Percentiles rank a stretch among this genome's conserved stretches.
phyloP scores from a whole-genome alignment of 92 coral and sea anemone genomes.

The Galaxea fascicularis region DNA sequence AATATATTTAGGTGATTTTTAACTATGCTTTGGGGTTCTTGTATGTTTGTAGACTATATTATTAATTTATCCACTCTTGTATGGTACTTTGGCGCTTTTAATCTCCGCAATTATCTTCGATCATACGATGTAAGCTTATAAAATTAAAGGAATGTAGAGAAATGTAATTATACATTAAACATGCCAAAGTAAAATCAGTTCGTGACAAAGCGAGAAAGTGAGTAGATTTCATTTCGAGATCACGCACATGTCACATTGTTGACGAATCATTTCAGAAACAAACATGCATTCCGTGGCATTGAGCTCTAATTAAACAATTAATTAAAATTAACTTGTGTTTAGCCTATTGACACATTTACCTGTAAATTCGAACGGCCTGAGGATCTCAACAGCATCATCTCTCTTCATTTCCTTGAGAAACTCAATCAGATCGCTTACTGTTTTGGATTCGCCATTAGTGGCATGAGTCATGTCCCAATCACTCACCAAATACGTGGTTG shows the following conservation, averaged over 20 bases:
- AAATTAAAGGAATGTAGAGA: too few relatives aligned
- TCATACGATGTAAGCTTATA: too few relatives aligned
- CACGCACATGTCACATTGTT: constrained; percentile 7
- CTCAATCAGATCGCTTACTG: constrained; percentile 76
- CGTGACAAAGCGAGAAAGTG: background rate
- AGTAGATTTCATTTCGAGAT: background rate
- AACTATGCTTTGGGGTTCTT: too few relatives aligned
- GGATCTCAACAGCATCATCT: constrained; percentile 90
- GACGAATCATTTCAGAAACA: background rate
- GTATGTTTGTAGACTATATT: too few relatives aligned
- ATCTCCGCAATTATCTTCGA: too few relatives aligned
- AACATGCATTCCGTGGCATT: background rate
- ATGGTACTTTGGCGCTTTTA: too few relatives aligned
- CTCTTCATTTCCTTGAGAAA: constrained; percentile 80
- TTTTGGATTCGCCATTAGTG: constrained; percentile 74
- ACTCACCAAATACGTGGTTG: constrained; percentile 73
- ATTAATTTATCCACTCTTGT: too few relatives aligned
- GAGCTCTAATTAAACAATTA: background rate
- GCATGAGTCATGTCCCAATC: constrained; percentile 77
- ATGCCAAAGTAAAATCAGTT: background rate
- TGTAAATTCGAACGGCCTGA: constrained; percentile 80
- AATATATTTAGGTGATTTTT: too few relatives aligned
- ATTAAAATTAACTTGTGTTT: background rate
- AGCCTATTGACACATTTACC: constrained; percentile 51
- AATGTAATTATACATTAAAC: too few relatives aligned